Evolutionary conservation across 2,888 invertebrate species (phyloP).

Genomic region (Epicampocera succincta): DNA sequence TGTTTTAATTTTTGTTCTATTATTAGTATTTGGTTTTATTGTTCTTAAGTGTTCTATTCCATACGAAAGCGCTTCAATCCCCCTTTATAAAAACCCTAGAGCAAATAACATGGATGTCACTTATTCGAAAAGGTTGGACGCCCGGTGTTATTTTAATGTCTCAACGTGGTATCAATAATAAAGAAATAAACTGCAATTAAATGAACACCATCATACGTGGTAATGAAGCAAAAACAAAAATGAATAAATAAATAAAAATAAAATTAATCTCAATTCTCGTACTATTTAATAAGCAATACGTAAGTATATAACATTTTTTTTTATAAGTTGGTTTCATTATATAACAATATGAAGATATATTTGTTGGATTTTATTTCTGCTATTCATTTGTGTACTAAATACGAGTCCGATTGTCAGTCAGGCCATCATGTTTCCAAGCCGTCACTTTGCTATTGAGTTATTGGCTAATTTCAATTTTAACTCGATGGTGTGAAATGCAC

Average conservation of each 20-base stretch:
- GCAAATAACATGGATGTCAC: too few species aligned
- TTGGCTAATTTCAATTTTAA: conserved; percentile 1
- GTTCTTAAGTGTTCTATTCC: too few species aligned
- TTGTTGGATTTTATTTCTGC: conserved; percentile 5
- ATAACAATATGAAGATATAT: conserved; percentile 7
- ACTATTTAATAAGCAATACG: conserved; percentile 32
- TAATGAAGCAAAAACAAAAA: conserved; percentile 28
- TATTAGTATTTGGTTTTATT: too few species aligned
- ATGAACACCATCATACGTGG: conserved; percentile 41
- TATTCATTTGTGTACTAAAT: neutral
- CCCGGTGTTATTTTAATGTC: neutral
- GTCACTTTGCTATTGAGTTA: conserved; percentile 25
- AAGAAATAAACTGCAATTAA: conserved; percentile 39
- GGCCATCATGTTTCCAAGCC: conserved; percentile 8
- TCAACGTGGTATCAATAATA: conserved; percentile 30
- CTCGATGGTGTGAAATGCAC: conserved; percentile 67
- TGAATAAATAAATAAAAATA: neutral
- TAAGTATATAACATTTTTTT: conserved; percentile 14
- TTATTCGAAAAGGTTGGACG: conserved; percentile 30
- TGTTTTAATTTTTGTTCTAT: too few species aligned
- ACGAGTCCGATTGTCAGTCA: neutral
- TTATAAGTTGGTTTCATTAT: conserved; percentile 9
- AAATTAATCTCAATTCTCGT: conserved; percentile 25
- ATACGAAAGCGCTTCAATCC: too few species aligned
- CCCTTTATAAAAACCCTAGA: too few species aligned